Evolutionary conservation across 2,113 vertebrate species (phyloP).

Genomic region (Semicossyphus pulcher): DNA sequence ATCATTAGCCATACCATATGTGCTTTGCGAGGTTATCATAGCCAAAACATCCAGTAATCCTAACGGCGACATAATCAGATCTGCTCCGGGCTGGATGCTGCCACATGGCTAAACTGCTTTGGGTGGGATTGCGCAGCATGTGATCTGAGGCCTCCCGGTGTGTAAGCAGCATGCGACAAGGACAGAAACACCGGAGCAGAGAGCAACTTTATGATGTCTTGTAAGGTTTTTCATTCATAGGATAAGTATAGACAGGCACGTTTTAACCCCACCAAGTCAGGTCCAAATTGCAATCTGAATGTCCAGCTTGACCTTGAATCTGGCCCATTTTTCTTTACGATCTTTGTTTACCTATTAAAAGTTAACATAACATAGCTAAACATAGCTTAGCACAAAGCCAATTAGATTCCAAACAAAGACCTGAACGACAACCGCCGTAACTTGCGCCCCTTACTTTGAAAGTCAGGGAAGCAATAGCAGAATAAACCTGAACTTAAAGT

Average conservation of each 20-base stretch:
- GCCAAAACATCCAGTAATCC: conserved; percentile 74
- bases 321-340: not conserved
- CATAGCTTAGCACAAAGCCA: not conserved
- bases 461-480: not conserved
- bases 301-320: not conserved
- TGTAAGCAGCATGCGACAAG: conserved; percentile 18
- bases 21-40: conserved; percentile 69
- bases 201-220: not conserved
- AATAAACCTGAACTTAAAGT: not conserved
- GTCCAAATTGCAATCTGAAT: not conserved
- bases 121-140: conserved; percentile 73
- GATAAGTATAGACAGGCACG: no score
- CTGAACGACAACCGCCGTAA: not conserved
- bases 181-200: conserved; percentile 11
- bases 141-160: conserved; percentile 55
- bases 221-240: not conserved
- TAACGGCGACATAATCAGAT: conserved; percentile 70
- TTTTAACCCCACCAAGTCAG: not conserved
- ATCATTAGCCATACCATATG: conserved; percentile 77
- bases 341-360: not conserved
- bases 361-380: no score
- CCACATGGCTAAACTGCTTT: conserved; percentile 74
- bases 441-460: not conserved
- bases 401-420: not conserved
- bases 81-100: conserved; percentile 52